Percentiles rank a stretch among this genome's conserved stretches.
Conservation (phyloP, 1,140 invertebrate species). For the Parasteatoda tepidariorum region DNA sequence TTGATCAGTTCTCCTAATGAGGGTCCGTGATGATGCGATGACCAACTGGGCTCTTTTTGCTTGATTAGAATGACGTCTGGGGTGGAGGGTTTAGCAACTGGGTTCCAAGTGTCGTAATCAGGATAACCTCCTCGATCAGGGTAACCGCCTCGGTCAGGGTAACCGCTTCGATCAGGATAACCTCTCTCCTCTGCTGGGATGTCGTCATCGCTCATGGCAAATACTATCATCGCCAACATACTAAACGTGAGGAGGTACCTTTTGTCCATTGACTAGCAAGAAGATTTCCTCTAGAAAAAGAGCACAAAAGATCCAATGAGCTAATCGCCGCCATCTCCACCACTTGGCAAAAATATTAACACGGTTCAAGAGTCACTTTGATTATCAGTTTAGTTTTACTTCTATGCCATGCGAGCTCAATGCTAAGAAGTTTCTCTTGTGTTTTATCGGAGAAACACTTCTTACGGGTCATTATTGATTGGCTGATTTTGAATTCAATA, state of each 20-base stretch:
- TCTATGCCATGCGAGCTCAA: too few species aligned
- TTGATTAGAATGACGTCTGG: conserved; percentile 55
- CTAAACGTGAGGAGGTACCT: conserved; percentile 5
- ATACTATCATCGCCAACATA: neutral
- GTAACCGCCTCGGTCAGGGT: neutral
- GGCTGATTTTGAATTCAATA: too few species aligned
- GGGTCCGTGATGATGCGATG: neutral
- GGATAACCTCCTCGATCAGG: conserved; percentile 24
- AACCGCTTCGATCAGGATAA: conserved; percentile 22
- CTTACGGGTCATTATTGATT: too few species aligned
- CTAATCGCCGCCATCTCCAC: neutral
- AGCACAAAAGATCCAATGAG: conserved; percentile 58
- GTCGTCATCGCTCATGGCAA: neutral
- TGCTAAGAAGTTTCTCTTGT: too few species aligned
- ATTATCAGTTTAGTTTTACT: too few species aligned
- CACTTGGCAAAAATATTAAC: too few species aligned
- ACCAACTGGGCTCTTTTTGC: conserved; percentile 35
- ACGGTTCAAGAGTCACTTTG: too few species aligned
- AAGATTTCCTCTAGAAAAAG: conserved; percentile 44
- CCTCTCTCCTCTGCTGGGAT: neutral
- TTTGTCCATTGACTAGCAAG: conserved; percentile 9
- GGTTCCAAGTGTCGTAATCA: conserved; percentile 49
- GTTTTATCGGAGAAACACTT: too few species aligned
- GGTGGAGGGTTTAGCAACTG: conserved; percentile 21
- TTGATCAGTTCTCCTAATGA: conserved; percentile 26